These are phyloP conservation scores for Pristionchus japonicus DNA, from an alignment of 2,888 invertebrate genomes.

Conservation along the genomic window DNA sequence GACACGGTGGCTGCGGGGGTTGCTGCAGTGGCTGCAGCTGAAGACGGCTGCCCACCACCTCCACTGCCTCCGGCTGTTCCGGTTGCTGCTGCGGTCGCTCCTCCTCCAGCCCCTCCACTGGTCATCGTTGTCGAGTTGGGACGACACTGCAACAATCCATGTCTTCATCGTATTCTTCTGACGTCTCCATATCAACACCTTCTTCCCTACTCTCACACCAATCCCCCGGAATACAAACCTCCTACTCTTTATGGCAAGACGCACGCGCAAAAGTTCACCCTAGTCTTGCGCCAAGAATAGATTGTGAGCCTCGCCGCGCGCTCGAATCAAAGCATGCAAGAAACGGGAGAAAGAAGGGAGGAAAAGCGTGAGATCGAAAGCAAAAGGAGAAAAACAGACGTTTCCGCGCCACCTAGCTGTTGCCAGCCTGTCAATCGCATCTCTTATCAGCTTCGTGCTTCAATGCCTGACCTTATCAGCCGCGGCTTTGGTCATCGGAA, in stretches of 20 bases:
- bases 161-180: neutral
- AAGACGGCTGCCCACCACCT: too few relatives aligned
- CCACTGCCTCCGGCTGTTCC: too few relatives aligned
- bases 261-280: neutral
- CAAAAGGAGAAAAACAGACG: neutral
- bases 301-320: neutral
- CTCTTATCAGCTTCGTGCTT: neutral
- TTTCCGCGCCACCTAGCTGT: neutral
- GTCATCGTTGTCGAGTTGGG: neutral
- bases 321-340: neutral
- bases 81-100: neutral
- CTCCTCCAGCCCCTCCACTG: neutral
- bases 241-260: neutral
- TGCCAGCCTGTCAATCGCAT: constrained; percentile 16
- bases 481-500: neutral
- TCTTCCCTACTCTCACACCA: neutral
- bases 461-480: constrained; percentile 22
- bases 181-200: neutral
- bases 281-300: neutral
- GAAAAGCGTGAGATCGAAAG: neutral
- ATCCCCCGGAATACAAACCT: neutral
- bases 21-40: neutral
- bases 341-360: neutral
- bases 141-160: constrained; percentile 2
- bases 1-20: neutral